Conservation (phyloP, 2,797 vertebrate genomes). For the Dipus sagitta region DNA sequence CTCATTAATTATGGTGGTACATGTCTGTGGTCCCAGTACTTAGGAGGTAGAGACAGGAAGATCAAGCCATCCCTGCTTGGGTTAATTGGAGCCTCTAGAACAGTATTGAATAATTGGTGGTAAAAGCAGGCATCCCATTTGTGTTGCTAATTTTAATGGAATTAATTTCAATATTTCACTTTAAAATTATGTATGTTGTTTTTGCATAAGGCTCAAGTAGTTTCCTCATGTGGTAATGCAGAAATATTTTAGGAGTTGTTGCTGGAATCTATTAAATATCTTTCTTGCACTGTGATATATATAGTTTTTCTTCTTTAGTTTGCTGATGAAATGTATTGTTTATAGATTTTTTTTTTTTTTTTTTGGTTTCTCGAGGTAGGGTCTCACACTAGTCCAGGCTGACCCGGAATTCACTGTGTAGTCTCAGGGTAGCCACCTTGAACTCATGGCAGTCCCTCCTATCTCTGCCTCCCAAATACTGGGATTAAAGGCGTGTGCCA, state of each 20-base stretch:
- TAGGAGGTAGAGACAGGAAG: no score
- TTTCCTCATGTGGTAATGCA: not conserved
- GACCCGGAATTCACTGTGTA: no score
- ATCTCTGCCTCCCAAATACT: no score
- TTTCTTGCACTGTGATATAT: not conserved
- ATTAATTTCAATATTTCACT: not conserved
- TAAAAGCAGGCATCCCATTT: not conserved
- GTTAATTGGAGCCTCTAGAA: not conserved
- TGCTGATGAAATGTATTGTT: not conserved
- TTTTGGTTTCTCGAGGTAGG: no score
- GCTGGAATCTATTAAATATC: no score
- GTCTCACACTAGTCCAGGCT: no score
- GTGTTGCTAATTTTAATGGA: not conserved
- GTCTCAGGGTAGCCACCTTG: no score
- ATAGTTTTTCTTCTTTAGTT: not conserved
- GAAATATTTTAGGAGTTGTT: not conserved
- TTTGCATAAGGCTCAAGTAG: not conserved
- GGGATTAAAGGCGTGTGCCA: no score
- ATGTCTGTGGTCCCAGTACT: no score
- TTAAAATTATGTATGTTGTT: not conserved
- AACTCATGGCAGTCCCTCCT: no score
- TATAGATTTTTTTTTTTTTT: no score
- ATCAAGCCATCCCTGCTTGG: not conserved
- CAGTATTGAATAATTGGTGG: not conserved
- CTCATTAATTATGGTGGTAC: not conserved